Conservation (phyloP, 1,140 invertebrate genomes). For the Bemisia tabaci region DNA sequence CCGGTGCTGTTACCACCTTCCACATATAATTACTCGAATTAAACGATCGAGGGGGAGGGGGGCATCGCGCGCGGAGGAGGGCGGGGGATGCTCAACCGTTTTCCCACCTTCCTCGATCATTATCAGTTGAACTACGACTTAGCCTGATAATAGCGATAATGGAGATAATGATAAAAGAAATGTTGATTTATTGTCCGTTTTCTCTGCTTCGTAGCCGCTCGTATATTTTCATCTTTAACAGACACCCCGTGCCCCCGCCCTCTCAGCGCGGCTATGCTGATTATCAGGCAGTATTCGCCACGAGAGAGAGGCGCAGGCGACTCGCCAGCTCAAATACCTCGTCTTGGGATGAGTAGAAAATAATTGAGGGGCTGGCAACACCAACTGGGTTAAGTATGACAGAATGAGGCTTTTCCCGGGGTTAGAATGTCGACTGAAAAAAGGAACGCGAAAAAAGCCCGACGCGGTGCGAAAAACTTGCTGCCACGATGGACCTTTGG, state of each 20-base stretch:
- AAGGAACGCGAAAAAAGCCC: too few relatives aligned
- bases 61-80: background rate
- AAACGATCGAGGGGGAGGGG: background rate
- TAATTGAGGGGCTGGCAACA: too few relatives aligned
- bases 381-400: too few relatives aligned
- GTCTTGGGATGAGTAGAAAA: too few relatives aligned
- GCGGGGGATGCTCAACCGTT: background rate
- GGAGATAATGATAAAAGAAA: background rate
- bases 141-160: background rate
- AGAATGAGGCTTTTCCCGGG: too few relatives aligned
- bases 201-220: background rate
- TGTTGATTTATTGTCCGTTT: background rate
- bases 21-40: background rate
- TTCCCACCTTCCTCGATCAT: background rate
- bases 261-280: background rate
- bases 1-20: background rate
- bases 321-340: too few relatives aligned
- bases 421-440: too few relatives aligned
- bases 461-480: too few relatives aligned
- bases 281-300: background rate
- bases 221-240: background rate
- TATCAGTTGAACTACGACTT: background rate
- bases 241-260: background rate
- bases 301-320: too few relatives aligned
- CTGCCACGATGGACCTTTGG: too few relatives aligned